These are phyloP conservation scores for Bellardia pandia DNA, from an alignment of 2,888 invertebrate genomes.

Conservation along the genomic window DNA sequence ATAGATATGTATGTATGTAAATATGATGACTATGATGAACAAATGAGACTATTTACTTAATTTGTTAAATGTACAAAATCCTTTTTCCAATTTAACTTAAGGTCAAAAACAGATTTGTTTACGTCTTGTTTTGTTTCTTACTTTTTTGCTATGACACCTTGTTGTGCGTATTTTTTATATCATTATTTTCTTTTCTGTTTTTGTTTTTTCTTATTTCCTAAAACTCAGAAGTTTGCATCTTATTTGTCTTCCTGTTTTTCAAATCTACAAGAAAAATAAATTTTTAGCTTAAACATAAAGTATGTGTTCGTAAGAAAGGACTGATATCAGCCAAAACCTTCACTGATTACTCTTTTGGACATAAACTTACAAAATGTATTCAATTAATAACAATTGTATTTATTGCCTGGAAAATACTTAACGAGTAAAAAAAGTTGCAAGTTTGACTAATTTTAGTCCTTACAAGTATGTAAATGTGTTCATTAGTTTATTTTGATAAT, in stretches of 20 bases:
- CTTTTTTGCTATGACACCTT: neutral
- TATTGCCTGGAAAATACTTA: too few relatives aligned
- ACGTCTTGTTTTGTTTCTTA: conserved; percentile 54
- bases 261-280: conserved; percentile 33
- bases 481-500: conserved; percentile 11
- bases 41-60: conserved; percentile 73
- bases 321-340: neutral
- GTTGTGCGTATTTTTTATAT: conserved; percentile 2
- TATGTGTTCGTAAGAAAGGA: neutral
- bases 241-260: conserved; percentile 21
- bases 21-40: conserved; percentile 66
- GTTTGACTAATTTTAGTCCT: conserved; percentile 19
- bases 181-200: neutral
- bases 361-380: too few relatives aligned
- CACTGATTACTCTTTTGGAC: too few relatives aligned
- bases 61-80: conserved; percentile 72
- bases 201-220: neutral
- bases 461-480: neutral
- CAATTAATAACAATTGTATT: too few relatives aligned
- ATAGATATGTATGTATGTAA: conserved; percentile 58
- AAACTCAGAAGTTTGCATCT: conserved; percentile 55
- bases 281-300: conserved; percentile 11
- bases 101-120: conserved; percentile 73
- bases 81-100: conserved; percentile 72
- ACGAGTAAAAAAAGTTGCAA: neutral